Base-by-base conservation (phyloP, 1,140 invertebrate species). In the Monomorium pharaonis region DNA sequence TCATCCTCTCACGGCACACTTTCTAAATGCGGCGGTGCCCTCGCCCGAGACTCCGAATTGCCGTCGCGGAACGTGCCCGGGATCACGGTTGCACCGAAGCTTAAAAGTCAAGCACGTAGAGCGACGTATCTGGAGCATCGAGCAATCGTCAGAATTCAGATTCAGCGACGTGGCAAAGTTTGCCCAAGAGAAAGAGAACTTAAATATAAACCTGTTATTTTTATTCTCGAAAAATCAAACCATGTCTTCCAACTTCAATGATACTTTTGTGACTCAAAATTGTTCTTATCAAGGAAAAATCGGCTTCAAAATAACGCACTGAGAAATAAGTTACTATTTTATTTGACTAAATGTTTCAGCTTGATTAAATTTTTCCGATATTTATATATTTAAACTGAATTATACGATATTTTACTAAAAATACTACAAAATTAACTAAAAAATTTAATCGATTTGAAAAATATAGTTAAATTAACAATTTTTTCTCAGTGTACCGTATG, bases 1-100 rank as follows among this genome's bases (percentile, higher is more conserved):
- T 70, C 44, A 70, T 70, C 44, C 67, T 70, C 44, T 70, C 44
- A 70, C 67, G 44, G 44, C 67, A 49, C 44, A 70, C 67, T 70
- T 70, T 70, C 67, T 70, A 70, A 70, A 70, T 49, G 44, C 37
- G 16, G 9, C 24, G 67, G 4, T 27, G 24, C 24, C 44, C 12
- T 16, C 44, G 3, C 16, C 44, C 67, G 21, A 49, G 62, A 65
- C 12, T 42, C n/a, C 30, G 27, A 30, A 33, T 63, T 30, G 62
- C 30, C 30, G 21, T 16, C 6, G 21, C 21, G 37, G 12, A 67
- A 67, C 63, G 21, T 67, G 63, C 42, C 9, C 24, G 6, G 14
- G 42, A 69, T 67, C 21, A 14, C 6, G 21, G n/a, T 21, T 24
- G 21, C 42, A 67, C 2, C 42, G 21, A 42, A 67, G 21, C 16